These are phyloP conservation scores for Cremastinae sp. DNA, from an alignment of 2,888 invertebrate genomes.

Conservation along the genomic window DNA sequence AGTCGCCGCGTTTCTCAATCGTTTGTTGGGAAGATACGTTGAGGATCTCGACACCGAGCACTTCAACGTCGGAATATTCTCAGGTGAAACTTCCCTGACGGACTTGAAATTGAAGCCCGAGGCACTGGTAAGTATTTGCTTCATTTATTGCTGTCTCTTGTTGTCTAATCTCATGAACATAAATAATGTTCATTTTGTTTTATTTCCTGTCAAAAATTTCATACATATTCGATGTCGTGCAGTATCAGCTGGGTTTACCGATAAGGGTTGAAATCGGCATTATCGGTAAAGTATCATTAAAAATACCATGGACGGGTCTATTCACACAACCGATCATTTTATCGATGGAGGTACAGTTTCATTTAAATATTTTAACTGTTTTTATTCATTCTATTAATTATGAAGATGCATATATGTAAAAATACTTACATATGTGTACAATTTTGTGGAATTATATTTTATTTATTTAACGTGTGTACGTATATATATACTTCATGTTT, in stretches of 20 bases:
- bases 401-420: constrained; percentile 1
- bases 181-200: neutral
- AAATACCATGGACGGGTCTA: constrained; percentile 90
- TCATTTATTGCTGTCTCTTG: neutral
- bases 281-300: constrained; percentile 87
- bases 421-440: too few species aligned
- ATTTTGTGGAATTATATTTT: too few species aligned
- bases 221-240: too few species aligned
- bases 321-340: constrained; percentile 88
- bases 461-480: too few species aligned
- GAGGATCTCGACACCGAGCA: constrained; percentile 92
- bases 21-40: constrained; percentile 90
- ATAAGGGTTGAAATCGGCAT: constrained; percentile 91
- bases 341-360: constrained; percentile 83
- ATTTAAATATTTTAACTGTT: constrained; percentile 16
- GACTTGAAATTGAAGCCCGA: constrained; percentile 90
- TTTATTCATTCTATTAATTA: neutral
- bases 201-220: neutral
- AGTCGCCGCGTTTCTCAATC: constrained; percentile 89
- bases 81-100: constrained; percentile 89
- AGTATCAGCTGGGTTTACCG: constrained; percentile 91
- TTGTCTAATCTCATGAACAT: neutral
- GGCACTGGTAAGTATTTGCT: constrained; percentile 85
- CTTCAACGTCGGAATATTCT: constrained; percentile 91
- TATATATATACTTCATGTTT: too few species aligned